These are phyloP conservation scores for Halcyon malimbica DNA, from an alignment of 2,113 vertebrate genomes.

Conservation along the genomic window DNA sequence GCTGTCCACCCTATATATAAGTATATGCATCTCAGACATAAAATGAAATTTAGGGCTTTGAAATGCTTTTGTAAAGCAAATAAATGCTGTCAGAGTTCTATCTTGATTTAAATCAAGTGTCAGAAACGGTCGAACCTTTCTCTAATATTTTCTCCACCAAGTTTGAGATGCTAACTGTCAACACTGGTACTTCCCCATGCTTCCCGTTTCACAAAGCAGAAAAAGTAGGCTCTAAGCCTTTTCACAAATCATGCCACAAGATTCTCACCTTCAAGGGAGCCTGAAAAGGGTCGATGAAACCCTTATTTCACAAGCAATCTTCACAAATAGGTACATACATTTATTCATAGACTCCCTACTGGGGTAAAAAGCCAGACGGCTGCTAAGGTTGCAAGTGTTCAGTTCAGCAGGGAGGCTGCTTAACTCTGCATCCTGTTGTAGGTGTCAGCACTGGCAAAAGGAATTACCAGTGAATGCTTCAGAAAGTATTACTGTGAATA, in stretches of 20 bases:
- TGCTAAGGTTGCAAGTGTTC: conserved; percentile 39
- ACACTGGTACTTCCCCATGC: not conserved
- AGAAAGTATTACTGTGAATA: not conserved
- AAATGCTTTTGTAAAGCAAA: not conserved
- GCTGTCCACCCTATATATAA: not conserved
- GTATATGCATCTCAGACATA: not conserved
- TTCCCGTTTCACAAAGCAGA: not conserved
- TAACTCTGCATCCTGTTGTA: conserved; percentile 15
- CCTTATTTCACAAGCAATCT: conserved; percentile 9
- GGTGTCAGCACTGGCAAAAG: conserved; percentile 45
- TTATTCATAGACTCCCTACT: conserved; percentile 61
- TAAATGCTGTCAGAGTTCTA: not conserved
- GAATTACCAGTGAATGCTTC: conserved; percentile 31
- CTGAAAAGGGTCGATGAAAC: not conserved
- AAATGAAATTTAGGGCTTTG: not conserved
- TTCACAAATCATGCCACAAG: not conserved
- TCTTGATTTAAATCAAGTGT: not conserved
- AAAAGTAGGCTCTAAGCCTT: not conserved
- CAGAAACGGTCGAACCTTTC: not conserved
- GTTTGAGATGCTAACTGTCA: not conserved
- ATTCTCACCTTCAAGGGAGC: not conserved
- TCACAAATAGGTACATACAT: conserved; percentile 36
- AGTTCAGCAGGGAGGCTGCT: conserved; percentile 51
- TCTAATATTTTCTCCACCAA: not conserved
- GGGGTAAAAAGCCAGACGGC: conserved; percentile 46